Conservation (phyloP, 1,140 invertebrate species). For the Rhizoglyphus robini region DNA sequence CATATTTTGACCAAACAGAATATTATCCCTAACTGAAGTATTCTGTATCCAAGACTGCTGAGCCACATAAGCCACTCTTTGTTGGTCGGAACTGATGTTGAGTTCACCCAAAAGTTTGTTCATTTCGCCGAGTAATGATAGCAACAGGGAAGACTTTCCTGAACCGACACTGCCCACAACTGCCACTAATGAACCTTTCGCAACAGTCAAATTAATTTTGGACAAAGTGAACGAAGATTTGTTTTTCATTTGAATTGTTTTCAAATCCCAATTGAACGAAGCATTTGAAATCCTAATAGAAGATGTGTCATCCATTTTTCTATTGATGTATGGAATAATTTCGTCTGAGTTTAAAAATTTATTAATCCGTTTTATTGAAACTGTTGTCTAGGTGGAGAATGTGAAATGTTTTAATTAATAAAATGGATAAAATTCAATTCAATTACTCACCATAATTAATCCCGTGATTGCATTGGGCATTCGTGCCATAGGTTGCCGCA, state of each 20-base stretch:
- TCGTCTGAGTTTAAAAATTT: constrained; percentile 27
- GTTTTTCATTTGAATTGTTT: too few relatives aligned
- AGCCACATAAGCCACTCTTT: constrained; percentile 47
- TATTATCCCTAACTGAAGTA: constrained; percentile 50
- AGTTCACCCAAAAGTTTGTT: constrained; percentile 36
- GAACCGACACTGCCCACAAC: too few relatives aligned
- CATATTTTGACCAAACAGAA: constrained; percentile 34
- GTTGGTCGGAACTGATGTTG: constrained; percentile 39
- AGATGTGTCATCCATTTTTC: background rate
- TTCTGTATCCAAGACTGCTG: constrained; percentile 54
- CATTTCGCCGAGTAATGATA: constrained; percentile 46
- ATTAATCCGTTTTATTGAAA: constrained; percentile 25
- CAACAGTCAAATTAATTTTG: constrained; percentile 33
- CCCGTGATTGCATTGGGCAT: too few relatives aligned
- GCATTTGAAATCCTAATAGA: constrained; percentile 36
- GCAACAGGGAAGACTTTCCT: constrained; percentile 45
- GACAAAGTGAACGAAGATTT: constrained; percentile 33
- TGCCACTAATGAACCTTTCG: constrained; percentile 36
- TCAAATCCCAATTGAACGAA: constrained; percentile 38
- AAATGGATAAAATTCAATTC: too few relatives aligned
- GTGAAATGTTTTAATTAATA: too few relatives aligned
- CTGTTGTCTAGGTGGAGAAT: too few relatives aligned
- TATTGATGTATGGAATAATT: constrained; percentile 27
- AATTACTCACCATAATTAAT: constrained; percentile 35
- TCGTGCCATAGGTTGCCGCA: constrained; percentile 40